Percentiles rank a stretch among this genome's conserved stretches.
phyloP scores from a whole-genome alignment of 1,140 invertebrate genomes.

The Eriocheir sinensis region DNA sequence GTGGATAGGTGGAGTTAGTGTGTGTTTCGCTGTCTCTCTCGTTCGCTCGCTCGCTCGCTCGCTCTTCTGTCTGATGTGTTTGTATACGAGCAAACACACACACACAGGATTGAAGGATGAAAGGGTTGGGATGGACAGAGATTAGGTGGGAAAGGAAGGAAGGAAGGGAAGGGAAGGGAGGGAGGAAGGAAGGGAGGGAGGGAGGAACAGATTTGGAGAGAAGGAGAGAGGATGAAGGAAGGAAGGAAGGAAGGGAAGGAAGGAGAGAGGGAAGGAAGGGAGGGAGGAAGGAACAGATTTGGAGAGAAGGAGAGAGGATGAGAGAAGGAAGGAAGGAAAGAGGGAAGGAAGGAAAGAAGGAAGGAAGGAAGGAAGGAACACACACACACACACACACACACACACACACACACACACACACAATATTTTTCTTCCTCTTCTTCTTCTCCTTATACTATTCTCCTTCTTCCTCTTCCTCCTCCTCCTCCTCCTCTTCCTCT shows the following conservation, averaged over 20 bases:
- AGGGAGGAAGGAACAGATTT: background rate
- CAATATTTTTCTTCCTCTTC: too few relatives aligned
- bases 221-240: too few relatives aligned
- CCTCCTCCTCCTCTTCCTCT: too few relatives aligned
- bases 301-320: background rate
- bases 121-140: background rate
- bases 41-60: too few relatives aligned
- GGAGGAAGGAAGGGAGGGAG: background rate
- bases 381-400: conserved; percentile 35
- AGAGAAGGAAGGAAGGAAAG: background rate
- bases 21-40: too few relatives aligned
- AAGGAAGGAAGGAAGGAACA: conserved; percentile 56
- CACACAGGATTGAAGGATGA: background rate
- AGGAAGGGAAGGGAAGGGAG: background rate
- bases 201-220: too few relatives aligned
- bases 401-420: conserved; percentile 51
- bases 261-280: background rate
- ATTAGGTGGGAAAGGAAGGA: background rate
- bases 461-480: too few relatives aligned
- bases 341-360: background rate
- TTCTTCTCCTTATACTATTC: too few relatives aligned
- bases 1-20: conserved; percentile 38
- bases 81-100: too few relatives aligned
- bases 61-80: too few relatives aligned
- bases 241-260: background rate